These are phyloP conservation scores for Drosophila neotestacea DNA, from an alignment of 2,888 invertebrate species.

Conservation along the genomic window DNA sequence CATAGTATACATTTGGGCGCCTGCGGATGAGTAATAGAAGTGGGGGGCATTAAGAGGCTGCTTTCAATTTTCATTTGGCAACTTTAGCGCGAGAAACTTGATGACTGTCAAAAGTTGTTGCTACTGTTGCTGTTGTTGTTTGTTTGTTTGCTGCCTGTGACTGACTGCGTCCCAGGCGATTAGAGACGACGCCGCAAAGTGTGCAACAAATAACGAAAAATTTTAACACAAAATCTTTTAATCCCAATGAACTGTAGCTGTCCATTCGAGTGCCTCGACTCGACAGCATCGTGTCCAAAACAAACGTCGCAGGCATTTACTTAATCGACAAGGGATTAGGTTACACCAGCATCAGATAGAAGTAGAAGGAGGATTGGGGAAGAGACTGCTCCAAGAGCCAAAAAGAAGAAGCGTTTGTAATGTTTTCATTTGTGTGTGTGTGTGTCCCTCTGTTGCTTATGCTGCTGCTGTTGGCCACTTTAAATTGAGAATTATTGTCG, in stretches of 20 bases:
- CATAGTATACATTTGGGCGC: constrained; percentile 53
- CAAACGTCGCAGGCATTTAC: constrained; percentile 82
- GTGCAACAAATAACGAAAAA: constrained; percentile 70
- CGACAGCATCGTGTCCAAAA: constrained; percentile 58
- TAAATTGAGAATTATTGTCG: constrained; percentile 82
- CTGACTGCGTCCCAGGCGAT: constrained; percentile 49
- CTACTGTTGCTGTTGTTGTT: constrained; percentile 18
- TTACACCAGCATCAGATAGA: constrained; percentile 49
- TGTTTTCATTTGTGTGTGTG: constrained; percentile 63
- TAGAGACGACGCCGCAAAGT: constrained; percentile 43
- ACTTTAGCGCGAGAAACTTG: constrained; percentile 38
- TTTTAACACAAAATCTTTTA: constrained; percentile 77
- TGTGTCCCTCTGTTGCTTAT: constrained; percentile 6
- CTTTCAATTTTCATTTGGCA: constrained; percentile 68
- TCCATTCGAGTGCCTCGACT: constrained; percentile 45
- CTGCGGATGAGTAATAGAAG: neutral
- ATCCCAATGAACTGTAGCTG: constrained; percentile 79
- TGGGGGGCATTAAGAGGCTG: constrained; percentile 9
- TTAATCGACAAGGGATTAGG: constrained; percentile 84
- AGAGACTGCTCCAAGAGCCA: neutral
- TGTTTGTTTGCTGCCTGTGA: constrained; percentile 19
- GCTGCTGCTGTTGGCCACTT: constrained; percentile 55
- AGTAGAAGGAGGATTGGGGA: neutral
- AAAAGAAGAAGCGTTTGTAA: constrained; percentile 32
- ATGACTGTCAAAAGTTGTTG: constrained; percentile 59